Base-by-base conservation (phyloP, 1,140 invertebrate species). In the Chymomyza costata region DNA sequence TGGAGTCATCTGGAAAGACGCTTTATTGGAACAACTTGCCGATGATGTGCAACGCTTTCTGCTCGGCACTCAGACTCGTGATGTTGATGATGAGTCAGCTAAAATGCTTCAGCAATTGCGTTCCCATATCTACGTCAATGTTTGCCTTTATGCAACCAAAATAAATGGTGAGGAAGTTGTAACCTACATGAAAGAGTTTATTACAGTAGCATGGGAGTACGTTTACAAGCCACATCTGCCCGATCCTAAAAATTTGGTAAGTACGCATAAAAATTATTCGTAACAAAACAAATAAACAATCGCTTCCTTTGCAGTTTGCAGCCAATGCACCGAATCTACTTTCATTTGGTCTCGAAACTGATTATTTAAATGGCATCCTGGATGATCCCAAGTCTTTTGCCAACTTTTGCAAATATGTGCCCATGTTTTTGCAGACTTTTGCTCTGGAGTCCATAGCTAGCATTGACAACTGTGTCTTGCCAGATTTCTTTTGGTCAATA, bases 161-260 rank as follows among this genome's bases (percentile, higher is more conserved):
- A n/a, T n/a, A 85, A 99, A 99, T 81, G 95, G 97, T 85, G 97
- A 99, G 87, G 97, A 99, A 83, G 99, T 99, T 86, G 89, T 90
- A 25, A 90, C 92, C 6, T 97, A 94, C 86, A 89, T 98, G 32
- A 92, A 93, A 3, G 88, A 89, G 18, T 99, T 99, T 89, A 96
- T 99, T 2, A 95, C 92, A 0, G 93, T 92, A 28, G 93, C 98
- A 40, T 99, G 97, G 97, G 93, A 92, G 65, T 88, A 99, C 16
- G 87, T 99, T 25, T 90, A 94, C 18, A 90, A 91, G 6, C 96
- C 95, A 3, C 93, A 94, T 7, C 89, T 92, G 10, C 89, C 96
- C 83, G 88, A 94, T 1, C 98, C 98, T 89, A 98, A 95, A 87
- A 97, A 99, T 89, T 85, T 93, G 86, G 95, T 95, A 86, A 88